Evolutionary conservation across 2,113 vertebrate species (phyloP), one percentile per base, ranked within the genome.

Genomic region (Dromiciops gliroides): DNA sequence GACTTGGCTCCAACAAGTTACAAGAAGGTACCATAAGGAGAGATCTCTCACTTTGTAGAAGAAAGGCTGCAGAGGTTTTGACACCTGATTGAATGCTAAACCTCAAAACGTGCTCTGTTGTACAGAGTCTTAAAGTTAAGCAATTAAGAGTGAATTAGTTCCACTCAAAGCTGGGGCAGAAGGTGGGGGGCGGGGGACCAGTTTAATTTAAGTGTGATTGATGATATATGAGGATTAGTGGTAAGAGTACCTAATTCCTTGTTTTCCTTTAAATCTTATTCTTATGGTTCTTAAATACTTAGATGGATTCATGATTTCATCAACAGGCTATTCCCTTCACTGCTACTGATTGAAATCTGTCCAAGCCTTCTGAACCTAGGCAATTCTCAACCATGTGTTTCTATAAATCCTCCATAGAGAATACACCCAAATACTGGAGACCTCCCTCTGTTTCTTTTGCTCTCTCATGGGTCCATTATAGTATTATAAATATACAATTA

Each of bases 221-320:
- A 83, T 83, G 37, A 83, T 83, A 44, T 23, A 44, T 83, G 23
- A 83, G 6, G n/a, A 83, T 83, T 83, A 83, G 67, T 83, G n/a
- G 67, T 23, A 44, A 44, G 67, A 83, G 19, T 83, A 83, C 6
- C 19, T 83, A 50, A 93, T 60, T 92, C 31, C 56, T 96, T n/a
- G 16, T 50, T 97, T 92, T 92, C 48, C 89, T 92, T 93, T 95
- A 93, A 95, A 51, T 83, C 53, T 91, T 93, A 1, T 93, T 95
- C 50, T 90, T 75, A 91, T 92, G 92, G 93, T 92, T 83, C 67
- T 83, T 83, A 83, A 83, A 83, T 83, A 83, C 67, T 83, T 44
- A 83, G n/a, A 44, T 44, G 1, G n/a, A 83, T 83, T 44, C 6
- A 44, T 44, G 67, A 83, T 83, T n/a, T 83, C 67, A 83, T 83